These are phyloP conservation scores for Coenonympha arcania DNA, from an alignment of 2,888 invertebrate genomes.

Conservation along the genomic window DNA sequence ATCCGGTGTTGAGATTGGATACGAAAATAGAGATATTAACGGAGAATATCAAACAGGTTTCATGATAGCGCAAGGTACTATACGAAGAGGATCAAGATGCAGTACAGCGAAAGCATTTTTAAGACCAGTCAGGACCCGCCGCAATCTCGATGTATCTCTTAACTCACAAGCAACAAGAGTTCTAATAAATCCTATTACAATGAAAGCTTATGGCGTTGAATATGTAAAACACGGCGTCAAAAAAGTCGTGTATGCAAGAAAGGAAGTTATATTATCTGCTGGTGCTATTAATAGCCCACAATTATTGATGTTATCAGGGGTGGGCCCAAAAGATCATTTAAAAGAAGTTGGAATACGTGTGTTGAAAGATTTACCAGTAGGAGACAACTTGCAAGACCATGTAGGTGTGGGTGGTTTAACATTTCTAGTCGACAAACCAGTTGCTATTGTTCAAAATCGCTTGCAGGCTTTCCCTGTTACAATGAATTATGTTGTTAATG, in stretches of 20 bases:
- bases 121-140: conserved; percentile 81
- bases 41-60: conserved; percentile 85
- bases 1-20: conserved; percentile 86
- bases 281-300: conserved; percentile 95
- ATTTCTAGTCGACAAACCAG: conserved; percentile 86
- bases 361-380: conserved; percentile 82
- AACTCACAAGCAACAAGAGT: conserved; percentile 85
- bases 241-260: conserved; percentile 80
- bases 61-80: conserved; percentile 87
- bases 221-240: conserved; percentile 82
- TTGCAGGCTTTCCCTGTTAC: conserved; percentile 84
- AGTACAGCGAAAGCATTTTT: conserved; percentile 92
- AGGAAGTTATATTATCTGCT: conserved; percentile 90
- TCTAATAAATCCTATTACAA: conserved; percentile 81
- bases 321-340: conserved; percentile 82
- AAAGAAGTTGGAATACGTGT: conserved; percentile 80
- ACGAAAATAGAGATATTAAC: conserved; percentile 87
- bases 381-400: conserved; percentile 90
- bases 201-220: conserved; percentile 86
- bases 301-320: conserved; percentile 91
- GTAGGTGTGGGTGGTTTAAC: conserved; percentile 89
- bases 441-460: conserved; percentile 85
- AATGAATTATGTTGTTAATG: conserved; percentile 83
- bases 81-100: conserved; percentile 84
- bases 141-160: conserved; percentile 86